Conservation (phyloP, 2,888 invertebrate species). For the Podabrus alpinus region DNA sequence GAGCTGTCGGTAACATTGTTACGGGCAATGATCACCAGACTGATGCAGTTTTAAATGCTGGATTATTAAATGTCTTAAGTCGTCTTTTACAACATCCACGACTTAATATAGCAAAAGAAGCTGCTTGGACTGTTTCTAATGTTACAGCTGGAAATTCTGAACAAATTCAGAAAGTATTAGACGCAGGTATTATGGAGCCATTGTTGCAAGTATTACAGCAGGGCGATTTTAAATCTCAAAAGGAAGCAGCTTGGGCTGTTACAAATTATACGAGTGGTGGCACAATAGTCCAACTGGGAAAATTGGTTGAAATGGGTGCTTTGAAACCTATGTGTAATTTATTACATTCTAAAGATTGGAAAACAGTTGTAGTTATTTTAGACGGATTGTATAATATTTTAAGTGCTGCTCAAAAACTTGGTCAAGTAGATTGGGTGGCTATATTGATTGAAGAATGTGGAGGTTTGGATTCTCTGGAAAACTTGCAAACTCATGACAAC, state of each 20-base stretch:
- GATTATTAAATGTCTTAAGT: constrained; percentile 70
- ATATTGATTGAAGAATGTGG: constrained; percentile 87
- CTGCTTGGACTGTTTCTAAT: constrained; percentile 93
- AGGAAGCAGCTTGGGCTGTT: constrained; percentile 93
- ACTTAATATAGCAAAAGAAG: constrained; percentile 76
- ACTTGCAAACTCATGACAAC: constrained; percentile 87
- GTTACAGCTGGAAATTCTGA: constrained; percentile 84
- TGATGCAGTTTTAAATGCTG: constrained; percentile 77
- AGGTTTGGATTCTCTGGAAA: constrained; percentile 88
- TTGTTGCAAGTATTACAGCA: constrained; percentile 68
- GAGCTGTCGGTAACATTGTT: constrained; percentile 93
- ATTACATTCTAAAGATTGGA: constrained; percentile 75
- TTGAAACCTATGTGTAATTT: constrained; percentile 79
- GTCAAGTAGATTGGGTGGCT: constrained; percentile 76
- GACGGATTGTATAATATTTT: constrained; percentile 79
- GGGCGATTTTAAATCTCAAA: constrained; percentile 80
- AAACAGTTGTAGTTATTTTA: constrained; percentile 78
- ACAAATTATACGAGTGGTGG: constrained; percentile 93
- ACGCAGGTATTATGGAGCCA: constrained; percentile 70
- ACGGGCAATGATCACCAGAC: constrained; percentile 90
- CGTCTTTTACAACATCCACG: constrained; percentile 68
- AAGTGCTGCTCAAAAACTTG: constrained; percentile 74
- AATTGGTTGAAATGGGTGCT: constrained; percentile 70
- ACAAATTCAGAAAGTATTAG: constrained; percentile 80
- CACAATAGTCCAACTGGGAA: constrained; percentile 71